Evolutionary conservation across 2,888 invertebrate genomes (phyloP), one percentile per base, ranked within the genome.

Genomic region (Chalcis sispes): DNA sequence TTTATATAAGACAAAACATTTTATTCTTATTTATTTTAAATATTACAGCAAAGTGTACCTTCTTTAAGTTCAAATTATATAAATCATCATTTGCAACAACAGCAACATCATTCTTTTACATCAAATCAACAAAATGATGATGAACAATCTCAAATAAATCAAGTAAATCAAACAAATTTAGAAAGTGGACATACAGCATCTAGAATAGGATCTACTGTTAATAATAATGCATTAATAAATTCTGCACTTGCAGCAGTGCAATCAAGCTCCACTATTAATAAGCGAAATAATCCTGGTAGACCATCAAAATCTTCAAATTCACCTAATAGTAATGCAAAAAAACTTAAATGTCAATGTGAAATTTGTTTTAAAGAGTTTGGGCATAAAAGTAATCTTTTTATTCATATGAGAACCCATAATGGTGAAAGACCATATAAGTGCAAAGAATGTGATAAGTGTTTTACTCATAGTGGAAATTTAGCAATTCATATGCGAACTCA

Each of bases 401-500:
- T 89, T 72, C 89, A 88, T 56, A 88, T 89, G 88, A 84, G 88
- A 52, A 88, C 88, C 61, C 89, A 89, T 77, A 88, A 88, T 61
- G 88, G 89, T 7, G 88, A 89, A 77, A 82, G 89, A 54, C 88
- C 88, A 8, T 89, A 88, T 73, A 88, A 89, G 77, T 89, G 89
- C 72, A 85, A 79, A 27, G 86, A 88, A 79, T 89, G 88, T 80
- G 88, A 87, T 52, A 89, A 89, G 75, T 87, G 87, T 81, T 89
- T 89, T 73, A 88, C 89, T 0, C 88, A 89, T 73, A 88, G 88
- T 79, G 88, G 88, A 2, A 88, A 88, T 75, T 79, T 88, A 75
- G 87, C 88, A 13, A 88, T 88, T 66, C 88, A 88, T 59, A 88
- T 88, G 88, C 83, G 88, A 79, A 88, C 88, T 15, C 89, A 89